Base-by-base conservation (phyloP, 2,888 invertebrate genomes). In the Drosophila birchii region DNA sequence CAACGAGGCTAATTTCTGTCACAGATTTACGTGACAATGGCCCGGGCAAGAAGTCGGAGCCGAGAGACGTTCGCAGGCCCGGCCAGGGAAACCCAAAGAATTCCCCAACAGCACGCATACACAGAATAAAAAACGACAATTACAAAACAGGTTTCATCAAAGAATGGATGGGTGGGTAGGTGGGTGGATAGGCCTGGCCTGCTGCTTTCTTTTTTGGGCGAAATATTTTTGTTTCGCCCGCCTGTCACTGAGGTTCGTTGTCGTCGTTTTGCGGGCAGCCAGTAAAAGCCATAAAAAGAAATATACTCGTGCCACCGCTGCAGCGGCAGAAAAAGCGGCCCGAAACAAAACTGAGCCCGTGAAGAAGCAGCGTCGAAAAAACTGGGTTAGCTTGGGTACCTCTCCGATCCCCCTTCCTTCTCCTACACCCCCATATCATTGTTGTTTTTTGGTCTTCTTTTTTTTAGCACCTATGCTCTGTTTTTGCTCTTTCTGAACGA, bases 1-100 rank as follows among this genome's bases (percentile, higher is more conserved):
- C 88, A 89, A 88, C 88, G 83, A 80, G 88, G 83, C 86, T 89
- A 89, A 86, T 89, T 89, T 82, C 80, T 80, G 88, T 80, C 88
- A 78, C 78, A 88, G 86, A 86, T 89, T 88, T 88, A 88, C 86
- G 86, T 86, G 88, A 89, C 88, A 86, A 86, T 86, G 77, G 83
- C 82, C 56, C 68, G 57, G 47, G 62, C 70, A 73, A 63, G 54
- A 62, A 72, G 70, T 61, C 53, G 62, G 61, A n/a, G 70, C 45
- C 16, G 23, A 45, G 44, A 36, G 44, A 16, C 36, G 61, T 39
- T 41, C 14, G 20, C 23, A 54, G 38, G 49, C 34, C 51, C 1
- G 44, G 47, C 58, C 45, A 58, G 78, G 72, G 67, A 66, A 80
- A 68, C 60, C 60, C 54, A 38, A 54, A 53, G 51, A 36, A 53